phyloP scores from a whole-genome alignment of 1,140 invertebrate species.

The Aporrectodea caliginosa region DNA sequence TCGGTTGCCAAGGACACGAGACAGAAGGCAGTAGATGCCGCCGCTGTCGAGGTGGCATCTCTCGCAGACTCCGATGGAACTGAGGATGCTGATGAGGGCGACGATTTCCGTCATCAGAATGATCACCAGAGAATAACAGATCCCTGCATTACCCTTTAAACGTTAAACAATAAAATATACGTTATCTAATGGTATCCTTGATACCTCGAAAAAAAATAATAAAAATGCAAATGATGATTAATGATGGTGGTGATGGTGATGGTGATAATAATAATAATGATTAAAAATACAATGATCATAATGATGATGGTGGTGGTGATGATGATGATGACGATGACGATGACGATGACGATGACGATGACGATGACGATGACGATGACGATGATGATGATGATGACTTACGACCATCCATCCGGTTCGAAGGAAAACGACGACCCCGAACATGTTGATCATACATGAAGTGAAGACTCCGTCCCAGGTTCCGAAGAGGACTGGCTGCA shows the following conservation, averaged over 20 bases:
- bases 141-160: conserved; percentile 73
- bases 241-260: too few species aligned
- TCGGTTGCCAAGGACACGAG: conserved; percentile 86
- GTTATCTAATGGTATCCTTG: not conserved
- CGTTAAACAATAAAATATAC: not conserved
- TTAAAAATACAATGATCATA: too few species aligned
- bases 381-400: conserved; percentile 28
- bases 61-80: conserved; percentile 93
- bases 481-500: conserved; percentile 80
- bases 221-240: too few species aligned
- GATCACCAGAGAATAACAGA: conserved; percentile 79
- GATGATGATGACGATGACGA: not conserved
- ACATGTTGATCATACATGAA: conserved; percentile 80
- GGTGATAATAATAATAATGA: too few species aligned
- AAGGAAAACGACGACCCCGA: conserved; percentile 93
- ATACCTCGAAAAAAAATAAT: too few species aligned
- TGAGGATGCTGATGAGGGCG: conserved; percentile 82
- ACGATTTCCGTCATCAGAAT: conserved; percentile 83
- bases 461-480: conserved; percentile 97
- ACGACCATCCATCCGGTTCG: conserved; percentile 93
- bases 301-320: too few species aligned
- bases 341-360: not conserved
- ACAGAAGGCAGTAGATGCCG: conserved; percentile 89
- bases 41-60: conserved; percentile 83
- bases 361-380: not conserved